These are phyloP conservation scores for Catonia carolina DNA, from an alignment of 2,888 invertebrate species.

Conservation along the genomic window DNA sequence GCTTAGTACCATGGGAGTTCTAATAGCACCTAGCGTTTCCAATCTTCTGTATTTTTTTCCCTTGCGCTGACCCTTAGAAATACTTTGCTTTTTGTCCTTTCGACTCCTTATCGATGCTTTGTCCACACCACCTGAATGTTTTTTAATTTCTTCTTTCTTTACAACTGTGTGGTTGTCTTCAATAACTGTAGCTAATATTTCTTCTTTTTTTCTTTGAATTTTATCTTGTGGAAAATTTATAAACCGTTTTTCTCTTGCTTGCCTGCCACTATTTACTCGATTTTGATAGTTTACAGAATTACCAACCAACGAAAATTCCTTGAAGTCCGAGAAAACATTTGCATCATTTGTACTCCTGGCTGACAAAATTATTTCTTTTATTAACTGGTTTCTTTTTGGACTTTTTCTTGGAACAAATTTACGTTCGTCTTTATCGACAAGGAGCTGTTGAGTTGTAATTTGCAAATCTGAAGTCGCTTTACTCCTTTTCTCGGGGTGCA, in stretches of 20 bases:
- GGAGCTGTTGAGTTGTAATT: background rate
- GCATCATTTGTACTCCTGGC: background rate
- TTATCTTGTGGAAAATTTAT: background rate
- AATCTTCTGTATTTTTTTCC: background rate
- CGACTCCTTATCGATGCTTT: conserved; percentile 2
- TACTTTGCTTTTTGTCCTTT: background rate
- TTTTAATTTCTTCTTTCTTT: conserved; percentile 3
- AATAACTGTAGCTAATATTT: background rate
- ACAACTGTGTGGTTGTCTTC: too few relatives aligned
- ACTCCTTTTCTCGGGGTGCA: too few relatives aligned
- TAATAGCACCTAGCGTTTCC: background rate
- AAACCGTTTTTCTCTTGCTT: background rate
- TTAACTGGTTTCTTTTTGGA: background rate
- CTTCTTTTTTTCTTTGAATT: background rate
- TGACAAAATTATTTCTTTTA: background rate
- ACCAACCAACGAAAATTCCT: background rate
- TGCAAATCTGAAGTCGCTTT: conserved; percentile 3
- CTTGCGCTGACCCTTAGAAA: background rate
- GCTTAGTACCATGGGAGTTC: background rate
- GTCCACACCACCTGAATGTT: conserved; percentile 8
- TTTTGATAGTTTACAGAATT: conserved; percentile 4
- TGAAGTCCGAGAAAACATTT: background rate
- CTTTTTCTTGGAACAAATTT: background rate
- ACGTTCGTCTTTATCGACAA: background rate
- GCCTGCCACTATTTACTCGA: background rate